Percentiles rank a stretch among this genome's conserved stretches.
These are phyloP conservation scores for Euwallacea similis DNA, from an alignment of 1,140 invertebrate species.

Conservation along the genomic window DNA sequence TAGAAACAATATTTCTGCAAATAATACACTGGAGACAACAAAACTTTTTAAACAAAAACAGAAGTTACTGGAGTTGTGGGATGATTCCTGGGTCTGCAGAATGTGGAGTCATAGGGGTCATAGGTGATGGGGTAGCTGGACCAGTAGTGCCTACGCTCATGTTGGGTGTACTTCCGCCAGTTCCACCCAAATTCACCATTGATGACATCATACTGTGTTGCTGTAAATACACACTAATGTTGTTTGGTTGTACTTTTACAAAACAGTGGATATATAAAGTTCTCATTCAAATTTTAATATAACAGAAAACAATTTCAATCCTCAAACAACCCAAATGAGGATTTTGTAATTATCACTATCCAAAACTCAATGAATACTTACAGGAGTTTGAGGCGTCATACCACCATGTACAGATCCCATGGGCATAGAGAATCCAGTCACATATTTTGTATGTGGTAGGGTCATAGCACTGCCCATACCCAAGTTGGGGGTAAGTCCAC, in stretches of 20 bases:
- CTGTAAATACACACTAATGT: constrained; percentile 50
- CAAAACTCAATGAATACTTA: constrained; percentile 55
- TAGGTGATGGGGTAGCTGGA: constrained; percentile 76
- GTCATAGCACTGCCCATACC: constrained; percentile 60
- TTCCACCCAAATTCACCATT: constrained; percentile 67
- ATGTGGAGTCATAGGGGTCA: constrained; percentile 93
- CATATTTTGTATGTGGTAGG: constrained; percentile 70
- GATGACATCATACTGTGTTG: constrained; percentile 79
- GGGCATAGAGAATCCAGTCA: constrained; percentile 65
- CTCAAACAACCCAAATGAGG: neutral
- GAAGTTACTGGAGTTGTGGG: constrained; percentile 90
- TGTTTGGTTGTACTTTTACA: no score
- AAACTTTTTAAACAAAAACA: neutral
- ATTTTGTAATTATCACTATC: neutral
- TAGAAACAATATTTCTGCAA: constrained; percentile 94
- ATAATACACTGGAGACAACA: constrained; percentile 20
- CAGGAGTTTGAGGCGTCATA: constrained; percentile 88
- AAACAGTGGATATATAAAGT: no score
- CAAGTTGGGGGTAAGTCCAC: constrained; percentile 56
- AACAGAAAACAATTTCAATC: no score
- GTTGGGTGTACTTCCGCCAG: constrained; percentile 57
- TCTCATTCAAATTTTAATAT: no score
- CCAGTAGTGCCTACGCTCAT: constrained; percentile 57
- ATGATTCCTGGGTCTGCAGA: constrained; percentile 92
- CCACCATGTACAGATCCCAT: constrained; percentile 62